These are phyloP conservation scores for Emydocephalus ijimae DNA, from an alignment of 2,113 vertebrate genomes.

Conservation along the genomic window DNA sequence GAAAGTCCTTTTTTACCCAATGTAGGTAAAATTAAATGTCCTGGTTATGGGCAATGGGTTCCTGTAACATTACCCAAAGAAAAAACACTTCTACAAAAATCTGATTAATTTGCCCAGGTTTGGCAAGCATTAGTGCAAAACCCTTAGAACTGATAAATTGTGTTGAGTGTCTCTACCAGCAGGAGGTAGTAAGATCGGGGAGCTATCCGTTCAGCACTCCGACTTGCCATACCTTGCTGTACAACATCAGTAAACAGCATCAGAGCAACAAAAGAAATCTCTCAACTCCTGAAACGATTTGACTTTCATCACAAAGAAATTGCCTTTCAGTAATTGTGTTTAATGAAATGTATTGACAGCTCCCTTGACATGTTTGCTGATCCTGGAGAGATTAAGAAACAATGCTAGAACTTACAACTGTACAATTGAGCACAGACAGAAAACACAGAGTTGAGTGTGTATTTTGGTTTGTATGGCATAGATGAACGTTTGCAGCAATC, in stretches of 20 bases:
- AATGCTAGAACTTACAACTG: background rate
- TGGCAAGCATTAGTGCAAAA: background rate
- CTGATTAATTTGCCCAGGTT: background rate
- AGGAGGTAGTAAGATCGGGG: background rate
- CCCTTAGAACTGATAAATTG: background rate
- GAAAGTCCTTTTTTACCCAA: background rate
- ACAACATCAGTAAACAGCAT: background rate
- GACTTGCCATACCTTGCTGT: background rate
- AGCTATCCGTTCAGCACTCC: conserved; percentile 55
- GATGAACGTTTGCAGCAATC: background rate
- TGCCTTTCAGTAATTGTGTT: conserved; percentile 6
- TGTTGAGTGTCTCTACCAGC: too few species aligned
- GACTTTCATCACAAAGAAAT: conserved; percentile 16
- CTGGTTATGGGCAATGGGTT: background rate
- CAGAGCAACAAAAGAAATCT: background rate
- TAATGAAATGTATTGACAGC: background rate
- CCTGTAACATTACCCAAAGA: background rate
- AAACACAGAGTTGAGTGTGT: background rate
- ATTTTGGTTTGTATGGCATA: background rate
- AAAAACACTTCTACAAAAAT: background rate
- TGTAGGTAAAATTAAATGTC: background rate
- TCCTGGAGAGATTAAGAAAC: background rate
- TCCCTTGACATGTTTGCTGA: background rate
- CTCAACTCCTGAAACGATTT: background rate
- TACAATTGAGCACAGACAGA: background rate